Base-by-base conservation (phyloP, 2,113 vertebrate species). In the Phyllostomus discolor region DNA sequence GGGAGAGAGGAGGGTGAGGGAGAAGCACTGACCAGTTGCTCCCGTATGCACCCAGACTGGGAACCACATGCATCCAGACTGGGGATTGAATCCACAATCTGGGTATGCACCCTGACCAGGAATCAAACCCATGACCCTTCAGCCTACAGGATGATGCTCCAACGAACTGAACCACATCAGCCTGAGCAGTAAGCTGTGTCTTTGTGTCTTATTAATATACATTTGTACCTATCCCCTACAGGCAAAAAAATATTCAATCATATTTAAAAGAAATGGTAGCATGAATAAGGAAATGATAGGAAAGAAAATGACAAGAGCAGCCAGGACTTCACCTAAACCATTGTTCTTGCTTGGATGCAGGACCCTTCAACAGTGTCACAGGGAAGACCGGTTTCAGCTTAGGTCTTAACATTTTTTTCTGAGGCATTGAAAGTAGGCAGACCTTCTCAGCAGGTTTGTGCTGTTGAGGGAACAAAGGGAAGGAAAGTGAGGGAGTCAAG, bases 241-340 rank as follows among this genome's bases (percentile, higher is more conserved):
- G 54, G 26, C 57, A 59, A 82, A 86, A 86, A 64, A 73, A 22
- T 69, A 46, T 88, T 93, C 89, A 89, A n/a, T 70, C 15, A 0
- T 66, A 69, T 4, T 50, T n/a, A 84, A 48, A 70, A 84, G 35
- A 92, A 54, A 78, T 1, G 35, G 33, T 46, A 62, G 17, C 1
- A 14, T 4, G 11, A 70, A 64, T 38, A 66, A 82, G 54, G 48
- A 57, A 84, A 80, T 43, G n/a, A 46, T 7, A 86, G 43, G 7
- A 48, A 50, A 66, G 50, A 75, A 95, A 70, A 41, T 4, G 3
- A 62, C 38, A 33, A 20, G 15, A 80, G 76, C 73, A 41, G 33
- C 16, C 41, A 33, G 12, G n/a, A 14, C 46, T 89, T 92, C 46
- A 98, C 97, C 97, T 97, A 81, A 97, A 98, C 88, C 70, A 92